Conservation (phyloP, 2,113 vertebrate genomes). For the Sceloporus undulatus region DNA sequence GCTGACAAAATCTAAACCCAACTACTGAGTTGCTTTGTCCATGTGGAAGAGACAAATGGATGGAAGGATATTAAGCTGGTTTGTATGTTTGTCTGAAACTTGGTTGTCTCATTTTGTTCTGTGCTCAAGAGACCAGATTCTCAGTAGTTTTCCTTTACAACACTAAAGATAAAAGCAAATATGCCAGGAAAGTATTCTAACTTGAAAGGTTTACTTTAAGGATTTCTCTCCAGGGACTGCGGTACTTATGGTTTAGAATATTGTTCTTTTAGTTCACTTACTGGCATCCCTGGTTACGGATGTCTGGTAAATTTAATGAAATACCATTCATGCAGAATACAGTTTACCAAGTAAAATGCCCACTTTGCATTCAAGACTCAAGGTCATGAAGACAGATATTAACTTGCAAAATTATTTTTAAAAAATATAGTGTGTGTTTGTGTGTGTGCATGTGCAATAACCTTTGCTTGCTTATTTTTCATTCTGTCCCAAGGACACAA, state of each 20-base stretch:
- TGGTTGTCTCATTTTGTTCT: neutral
- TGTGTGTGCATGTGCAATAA: neutral
- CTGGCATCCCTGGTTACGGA: neutral
- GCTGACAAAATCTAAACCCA: neutral
- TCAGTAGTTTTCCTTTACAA: neutral
- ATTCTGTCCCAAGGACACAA: neutral
- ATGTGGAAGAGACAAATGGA: neutral
- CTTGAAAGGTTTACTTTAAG: neutral
- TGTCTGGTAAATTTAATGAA: slow-evolving; percentile 14
- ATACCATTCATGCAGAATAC: neutral
- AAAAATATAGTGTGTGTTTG: too few relatives aligned
- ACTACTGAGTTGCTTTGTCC: neutral
- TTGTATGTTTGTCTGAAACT: neutral
- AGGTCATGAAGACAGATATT: neutral
- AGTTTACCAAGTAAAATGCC: neutral
- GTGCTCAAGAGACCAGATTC: neutral
- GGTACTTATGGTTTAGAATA: neutral
- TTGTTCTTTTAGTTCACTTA: slow-evolving; percentile 9
- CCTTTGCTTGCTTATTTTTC: neutral
- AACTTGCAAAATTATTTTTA: neutral
- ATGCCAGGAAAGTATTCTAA: neutral
- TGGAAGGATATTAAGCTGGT: neutral
- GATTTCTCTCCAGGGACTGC: neutral
- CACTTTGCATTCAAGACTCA: neutral
- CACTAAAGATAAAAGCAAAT: neutral